Conservation (phyloP, 2,797 vertebrate species). For the Gallinago solitaria region DNA sequence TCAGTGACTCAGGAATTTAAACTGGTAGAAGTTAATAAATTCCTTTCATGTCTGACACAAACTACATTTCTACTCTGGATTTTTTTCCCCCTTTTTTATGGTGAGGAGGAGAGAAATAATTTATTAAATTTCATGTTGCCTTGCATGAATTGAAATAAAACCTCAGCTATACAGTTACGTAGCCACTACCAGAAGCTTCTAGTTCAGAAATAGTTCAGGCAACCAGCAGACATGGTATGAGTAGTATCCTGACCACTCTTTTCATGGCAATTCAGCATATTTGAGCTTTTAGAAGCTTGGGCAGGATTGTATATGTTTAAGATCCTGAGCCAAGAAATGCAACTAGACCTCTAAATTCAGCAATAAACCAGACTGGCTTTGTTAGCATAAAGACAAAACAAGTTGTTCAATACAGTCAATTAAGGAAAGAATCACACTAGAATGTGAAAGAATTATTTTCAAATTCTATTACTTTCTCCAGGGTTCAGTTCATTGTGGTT, state of each 20-base stretch:
- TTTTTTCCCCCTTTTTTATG: background rate
- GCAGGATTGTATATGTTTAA: background rate
- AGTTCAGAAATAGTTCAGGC: background rate
- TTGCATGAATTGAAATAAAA: background rate
- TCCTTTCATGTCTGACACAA: conserved; percentile 34
- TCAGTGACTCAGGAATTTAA: conserved; percentile 38
- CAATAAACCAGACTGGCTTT: background rate
- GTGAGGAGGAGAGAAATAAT: background rate
- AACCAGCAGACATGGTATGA: background rate
- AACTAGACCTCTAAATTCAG: background rate
- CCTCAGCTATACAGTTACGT: background rate
- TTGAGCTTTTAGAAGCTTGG: background rate
- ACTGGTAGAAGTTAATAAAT: background rate
- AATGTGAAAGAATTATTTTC: background rate
- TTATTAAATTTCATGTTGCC: background rate
- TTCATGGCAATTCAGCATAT: background rate
- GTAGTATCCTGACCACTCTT: background rate
- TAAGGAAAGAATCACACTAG: background rate
- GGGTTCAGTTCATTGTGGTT: background rate
- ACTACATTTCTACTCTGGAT: conserved; percentile 4
- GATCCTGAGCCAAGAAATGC: background rate
- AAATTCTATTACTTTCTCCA: background rate
- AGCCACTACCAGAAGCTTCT: background rate
- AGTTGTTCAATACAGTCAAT: background rate
- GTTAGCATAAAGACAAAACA: background rate